These are phyloP conservation scores for Chelmon rostratus DNA, from an alignment of 2,797 vertebrate species.

Conservation along the genomic window DNA sequence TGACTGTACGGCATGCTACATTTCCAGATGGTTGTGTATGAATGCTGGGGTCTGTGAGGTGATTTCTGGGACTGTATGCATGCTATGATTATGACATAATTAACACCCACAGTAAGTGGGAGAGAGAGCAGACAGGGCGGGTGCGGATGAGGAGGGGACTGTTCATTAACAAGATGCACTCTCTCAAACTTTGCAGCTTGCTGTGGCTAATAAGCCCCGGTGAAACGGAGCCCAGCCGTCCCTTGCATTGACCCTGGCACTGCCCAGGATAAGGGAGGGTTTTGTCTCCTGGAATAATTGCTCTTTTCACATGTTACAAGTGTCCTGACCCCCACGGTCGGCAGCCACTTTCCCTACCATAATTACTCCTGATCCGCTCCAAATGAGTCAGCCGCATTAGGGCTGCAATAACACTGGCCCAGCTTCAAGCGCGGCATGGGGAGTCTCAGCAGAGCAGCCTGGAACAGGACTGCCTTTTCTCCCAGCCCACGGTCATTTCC, in stretches of 20 bases:
- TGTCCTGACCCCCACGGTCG: slow-evolving; percentile 89
- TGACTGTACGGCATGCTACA: slow-evolving; percentile 68
- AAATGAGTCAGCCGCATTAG: slow-evolving; percentile 88
- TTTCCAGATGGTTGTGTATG: slow-evolving; percentile 84
- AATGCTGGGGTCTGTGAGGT: slow-evolving; percentile 82
- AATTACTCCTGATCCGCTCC: slow-evolving; percentile 89
- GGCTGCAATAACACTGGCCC: slow-evolving; percentile 87
- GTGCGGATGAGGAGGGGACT: slow-evolving; percentile 75
- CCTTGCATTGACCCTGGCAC: slow-evolving; percentile 86
- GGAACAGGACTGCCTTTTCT: slow-evolving; percentile 87
- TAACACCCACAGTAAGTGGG: slow-evolving; percentile 82
- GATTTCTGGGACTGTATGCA: slow-evolving; percentile 80
- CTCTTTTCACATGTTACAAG: slow-evolving; percentile 92
- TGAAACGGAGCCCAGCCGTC: slow-evolving; percentile 84
- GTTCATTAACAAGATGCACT: slow-evolving; percentile 89
- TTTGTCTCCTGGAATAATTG: slow-evolving; percentile 91
- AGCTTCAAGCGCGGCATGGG: slow-evolving; percentile 83
- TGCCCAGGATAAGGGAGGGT: slow-evolving; percentile 87
- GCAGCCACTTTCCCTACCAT: slow-evolving; percentile 86
- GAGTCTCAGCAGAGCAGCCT: slow-evolving; percentile 85
- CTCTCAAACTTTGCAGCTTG: slow-evolving; percentile 86
- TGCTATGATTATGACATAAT: slow-evolving; percentile 87
- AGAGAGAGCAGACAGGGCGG: slow-evolving; percentile 76
- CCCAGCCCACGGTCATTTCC: slow-evolving; percentile 83
- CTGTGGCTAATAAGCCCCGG: slow-evolving; percentile 86